These are phyloP conservation scores for Ophion ventricosus DNA, from an alignment of 2,888 invertebrate genomes.

Conservation along the genomic window DNA sequence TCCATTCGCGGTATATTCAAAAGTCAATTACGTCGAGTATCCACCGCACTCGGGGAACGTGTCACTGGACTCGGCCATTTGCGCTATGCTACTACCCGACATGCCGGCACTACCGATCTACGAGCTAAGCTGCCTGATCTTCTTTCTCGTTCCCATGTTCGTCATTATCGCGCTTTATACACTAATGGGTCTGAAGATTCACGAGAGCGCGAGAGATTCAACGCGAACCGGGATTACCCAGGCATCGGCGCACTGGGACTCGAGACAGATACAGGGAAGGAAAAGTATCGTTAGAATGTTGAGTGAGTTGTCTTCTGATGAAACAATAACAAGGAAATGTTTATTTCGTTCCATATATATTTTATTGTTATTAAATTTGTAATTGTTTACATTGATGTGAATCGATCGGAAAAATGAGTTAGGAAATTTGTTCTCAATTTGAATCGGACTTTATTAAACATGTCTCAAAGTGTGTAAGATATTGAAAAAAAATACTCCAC, in stretches of 20 bases:
- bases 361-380: no score
- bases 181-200: slow-evolving; percentile 90
- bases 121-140: slow-evolving; percentile 91
- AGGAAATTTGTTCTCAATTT: no score
- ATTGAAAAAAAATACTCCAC: no score
- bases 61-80: slow-evolving; percentile 91
- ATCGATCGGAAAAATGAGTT: no score
- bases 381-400: no score
- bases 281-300: slow-evolving; percentile 92
- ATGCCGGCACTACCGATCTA: slow-evolving; percentile 88
- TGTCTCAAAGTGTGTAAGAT: no score
- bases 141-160: slow-evolving; percentile 90
- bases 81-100: slow-evolving; percentile 88
- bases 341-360: not conserved
- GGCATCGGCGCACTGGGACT: slow-evolving; percentile 89
- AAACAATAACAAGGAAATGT: not conserved
- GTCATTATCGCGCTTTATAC: slow-evolving; percentile 91
- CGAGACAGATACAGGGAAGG: slow-evolving; percentile 88
- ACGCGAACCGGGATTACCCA: slow-evolving; percentile 84
- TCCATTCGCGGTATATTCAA: slow-evolving; percentile 91
- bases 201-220: slow-evolving; percentile 83
- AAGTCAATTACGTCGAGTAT: slow-evolving; percentile 90
- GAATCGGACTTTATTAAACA: no score
- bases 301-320: slow-evolving; percentile 85
- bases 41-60: slow-evolving; percentile 86